These are phyloP conservation scores for Siniperca chuatsi DNA, from an alignment of 2,113 vertebrate genomes.

Conservation along the genomic window DNA sequence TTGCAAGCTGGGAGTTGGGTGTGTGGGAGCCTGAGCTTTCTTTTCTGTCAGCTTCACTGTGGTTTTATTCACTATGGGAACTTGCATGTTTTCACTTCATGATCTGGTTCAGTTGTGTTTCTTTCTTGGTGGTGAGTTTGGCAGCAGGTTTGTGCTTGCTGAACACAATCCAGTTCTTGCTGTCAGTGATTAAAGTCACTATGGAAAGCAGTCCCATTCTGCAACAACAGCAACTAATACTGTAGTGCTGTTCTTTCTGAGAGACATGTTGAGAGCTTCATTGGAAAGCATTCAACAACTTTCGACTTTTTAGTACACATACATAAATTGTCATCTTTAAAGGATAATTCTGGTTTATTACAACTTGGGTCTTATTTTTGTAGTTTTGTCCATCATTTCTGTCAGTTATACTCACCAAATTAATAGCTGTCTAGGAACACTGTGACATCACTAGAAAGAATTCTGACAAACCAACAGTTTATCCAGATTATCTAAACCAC, in stretches of 20 bases:
- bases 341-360: too few relatives aligned
- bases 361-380: background rate
- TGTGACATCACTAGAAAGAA: background rate
- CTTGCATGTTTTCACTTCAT: background rate
- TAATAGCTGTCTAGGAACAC: background rate
- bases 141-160: slow-evolving; percentile 4
- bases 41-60: slow-evolving; percentile 13
- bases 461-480: background rate
- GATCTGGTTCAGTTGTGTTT: slow-evolving; percentile 11
- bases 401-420: background rate
- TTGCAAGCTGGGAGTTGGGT: slow-evolving; percentile 35
- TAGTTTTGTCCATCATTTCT: background rate
- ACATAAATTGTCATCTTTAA: background rate
- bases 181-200: slow-evolving; percentile 2
- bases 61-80: slow-evolving; percentile 41
- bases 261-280: background rate
- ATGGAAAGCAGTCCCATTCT: slow-evolving; percentile 23
- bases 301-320: too few relatives aligned
- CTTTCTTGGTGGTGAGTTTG: background rate
- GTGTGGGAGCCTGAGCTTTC: background rate
- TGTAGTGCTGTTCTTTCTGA: background rate
- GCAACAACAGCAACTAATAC: background rate
- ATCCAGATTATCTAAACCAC: background rate
- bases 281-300: background rate
- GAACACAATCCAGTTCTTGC: slow-evolving; percentile 15